Base-by-base conservation (phyloP, 2,113 vertebrate species). In the Pontoporia blainvillei region DNA sequence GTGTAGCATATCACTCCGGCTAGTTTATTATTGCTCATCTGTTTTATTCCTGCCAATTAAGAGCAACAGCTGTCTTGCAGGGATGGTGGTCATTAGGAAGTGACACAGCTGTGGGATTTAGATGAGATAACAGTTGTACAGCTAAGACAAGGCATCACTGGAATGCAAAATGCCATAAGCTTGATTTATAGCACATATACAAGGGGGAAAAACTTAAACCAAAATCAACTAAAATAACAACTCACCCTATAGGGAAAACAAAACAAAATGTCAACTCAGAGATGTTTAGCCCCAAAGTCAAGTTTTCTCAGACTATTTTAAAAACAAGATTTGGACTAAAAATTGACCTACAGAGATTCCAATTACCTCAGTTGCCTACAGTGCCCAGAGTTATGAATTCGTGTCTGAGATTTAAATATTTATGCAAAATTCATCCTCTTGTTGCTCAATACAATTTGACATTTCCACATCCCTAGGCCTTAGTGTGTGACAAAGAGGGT, bases 391-490 rank as follows among this genome's bases (percentile, higher is more conserved):
- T 92, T 95, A 96, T 67, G 97, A 97, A 98, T 97, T 96, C 97
- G 92, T 97, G 96, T 98, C 91, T 97, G 94, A 97, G 95, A 97
- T 96, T 93, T 98, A 98, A 98, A 98, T 97, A 98, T 98, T 98
- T 98, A 97, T 84, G 89, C 69, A 96, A 96, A 98, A 91, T 93
- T 49, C 94, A 85, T 91, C 61, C 96, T 89, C 96, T 96, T 96
- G 36, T 98, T 98, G 41, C 93, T 94, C 90, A 97, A 73, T 94
- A 89, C 78, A 82, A 94, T 97, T 96, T 98, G 97, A 97, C 83
- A 98, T 98, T 97, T 98, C 72, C 46, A 98, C 96, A 97, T 96
- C 95, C 81, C 71, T 96, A 83, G 89, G 91, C 84, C 85, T 98
- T 94, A 96, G 82, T 97, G 69, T 96, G 61, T 98, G 94, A 97